Base-by-base conservation (phyloP, 2,888 invertebrate genomes). In the Ennomos quercinarius region DNA sequence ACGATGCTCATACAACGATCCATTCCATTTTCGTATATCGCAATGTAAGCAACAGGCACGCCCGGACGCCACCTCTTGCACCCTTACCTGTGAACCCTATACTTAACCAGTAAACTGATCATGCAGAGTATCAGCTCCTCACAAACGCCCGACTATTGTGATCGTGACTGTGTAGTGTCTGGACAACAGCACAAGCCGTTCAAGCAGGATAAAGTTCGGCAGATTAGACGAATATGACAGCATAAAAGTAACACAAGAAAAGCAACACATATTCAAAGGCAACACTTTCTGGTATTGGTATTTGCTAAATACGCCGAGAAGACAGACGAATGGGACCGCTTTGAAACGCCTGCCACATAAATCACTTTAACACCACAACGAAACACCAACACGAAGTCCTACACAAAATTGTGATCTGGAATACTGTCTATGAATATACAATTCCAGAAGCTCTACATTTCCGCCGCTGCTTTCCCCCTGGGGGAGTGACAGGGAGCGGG, bases 31-130 rank as follows among this genome's bases (percentile, higher is more conserved):
- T 61, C 53, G 60, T 58, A 58, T 63, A 62, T 61, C 61, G 72
- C 73, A 70, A 75, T 76, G 76, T 78, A 73, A 77, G 78, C 80
- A 78, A 80, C 80, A 80, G 80, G 78, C 78, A 57, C 48, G 51
- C 67, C 55, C 63, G 47, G 54, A 40, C 43, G 36, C 52, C 57
- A 40, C 37, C 57, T 40, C 50, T 12, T 17, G 52, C 42, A 51
- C 49, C 40, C 57, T 45, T 43, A 36, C 41, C 45, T 13, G 44
- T 45, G 37, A 27, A 40, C 41, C 37, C 5, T 45, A 36, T 10
- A 41, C 49, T 6, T 2, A 2, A 12, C 41, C 41, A 40, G 40
- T 49, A 35, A 34, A 35, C 34, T 11, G 34, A 8, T 10, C 12
- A n/a, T n/a, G 10, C 47, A 47, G 38, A 39, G 27, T 39, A 27